Percentiles rank a stretch among this genome's conserved stretches.
Evolutionary conservation across 2,888 invertebrate genomes (phyloP).

Genomic region (Phyto melanocephala): DNA sequence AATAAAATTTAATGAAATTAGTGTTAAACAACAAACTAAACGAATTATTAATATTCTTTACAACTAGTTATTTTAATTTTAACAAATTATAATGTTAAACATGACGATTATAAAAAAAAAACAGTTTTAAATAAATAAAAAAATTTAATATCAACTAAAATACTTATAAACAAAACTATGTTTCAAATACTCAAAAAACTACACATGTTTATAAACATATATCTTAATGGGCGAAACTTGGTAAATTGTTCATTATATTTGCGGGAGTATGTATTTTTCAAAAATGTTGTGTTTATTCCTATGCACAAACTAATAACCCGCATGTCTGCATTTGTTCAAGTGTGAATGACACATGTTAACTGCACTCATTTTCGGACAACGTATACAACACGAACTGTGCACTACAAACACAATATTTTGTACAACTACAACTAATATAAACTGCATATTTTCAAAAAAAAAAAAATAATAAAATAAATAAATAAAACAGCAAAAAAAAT

Average conservation of each 20-base stretch:
- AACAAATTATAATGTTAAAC: conserved; percentile 28
- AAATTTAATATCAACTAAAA: neutral
- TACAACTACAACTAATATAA: conserved; percentile 34
- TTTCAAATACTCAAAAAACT: neutral
- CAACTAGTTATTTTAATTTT: neutral
- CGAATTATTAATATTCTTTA: neutral
- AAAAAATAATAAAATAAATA: neutral
- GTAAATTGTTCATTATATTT: too few species aligned
- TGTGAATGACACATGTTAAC: conserved; percentile 58
- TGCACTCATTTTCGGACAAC: conserved; percentile 42
- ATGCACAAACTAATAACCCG: conserved; percentile 46
- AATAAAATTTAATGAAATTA: conserved; percentile 16
- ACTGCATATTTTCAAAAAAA: neutral
- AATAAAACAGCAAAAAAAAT: neutral
- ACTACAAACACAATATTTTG: neutral
- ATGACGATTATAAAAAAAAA: neutral
- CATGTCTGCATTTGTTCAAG: conserved; percentile 55
- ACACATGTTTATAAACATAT: neutral
- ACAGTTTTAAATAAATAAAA: neutral
- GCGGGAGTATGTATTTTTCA: neutral
- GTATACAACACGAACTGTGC: neutral
- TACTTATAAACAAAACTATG: neutral
- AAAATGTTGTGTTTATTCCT: neutral
- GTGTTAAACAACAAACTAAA: neutral
- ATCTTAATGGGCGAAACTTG: neutral